Base-by-base conservation (phyloP, 2,888 invertebrate genomes). In the Eupithecia vulgata region DNA sequence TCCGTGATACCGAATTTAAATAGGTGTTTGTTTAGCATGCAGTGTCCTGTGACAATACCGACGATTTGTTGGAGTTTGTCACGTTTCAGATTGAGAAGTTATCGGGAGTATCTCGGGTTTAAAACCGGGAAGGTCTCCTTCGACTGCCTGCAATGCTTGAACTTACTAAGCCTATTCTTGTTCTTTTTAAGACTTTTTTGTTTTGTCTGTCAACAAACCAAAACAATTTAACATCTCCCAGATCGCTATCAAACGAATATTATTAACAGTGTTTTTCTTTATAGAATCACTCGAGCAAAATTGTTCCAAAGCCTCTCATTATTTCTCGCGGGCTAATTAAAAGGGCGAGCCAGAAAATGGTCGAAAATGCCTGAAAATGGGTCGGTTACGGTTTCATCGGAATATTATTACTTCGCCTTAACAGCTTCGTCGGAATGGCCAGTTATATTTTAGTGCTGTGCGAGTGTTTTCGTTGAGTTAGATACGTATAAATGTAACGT, bases 301-400 rank as follows among this genome's bases (percentile, higher is more conserved):
- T 21, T 5, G 62, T 64, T 64, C 21, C n/a, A 37, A 64, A 64
- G 62, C 62, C 35, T 12, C 13, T 57, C 57, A 25, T 57, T 57
- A 57, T 57, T 57, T 25, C 57, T 57, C 57, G 21, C 8, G 25
- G 61, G 62, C 62, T 64, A 64, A 64, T 64, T 64, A 64, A 64
- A 35, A 64, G 62, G 62, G n/a, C 62, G 37, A 35, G 35, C 62
- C 35, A n/a, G n/a, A 64, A 64, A 52, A 52, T 52, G 48, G 48
- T 10, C 48, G 48, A 52, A 52, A 57, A 57, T 57, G 57, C 57
- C 57, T 57, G 57, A 57, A 57, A 57, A 57, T 57, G 17, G 40
- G 42, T 66, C 71, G 59, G 68, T 61, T 69, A 62, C 42, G 69
- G 74, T 69, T 74, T 71, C 69, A 74, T 67, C 69, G 52, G 42